Percentiles rank a stretch among this genome's conserved stretches.
Evolutionary conservation across 2,888 invertebrate species (phyloP).

Genomic region (Deilephila elpenor): DNA sequence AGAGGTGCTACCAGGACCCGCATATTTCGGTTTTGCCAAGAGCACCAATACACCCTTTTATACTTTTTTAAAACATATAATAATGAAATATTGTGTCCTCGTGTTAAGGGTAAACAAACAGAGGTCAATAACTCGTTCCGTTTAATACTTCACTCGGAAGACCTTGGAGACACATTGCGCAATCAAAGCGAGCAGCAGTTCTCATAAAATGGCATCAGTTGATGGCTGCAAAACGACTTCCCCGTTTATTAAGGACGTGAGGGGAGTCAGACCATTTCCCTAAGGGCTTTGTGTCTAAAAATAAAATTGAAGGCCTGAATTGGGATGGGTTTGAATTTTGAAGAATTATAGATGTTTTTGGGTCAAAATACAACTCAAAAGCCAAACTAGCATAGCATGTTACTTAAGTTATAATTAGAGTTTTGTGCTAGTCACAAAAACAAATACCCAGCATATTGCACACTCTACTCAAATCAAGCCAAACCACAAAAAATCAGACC

Average conservation of each 20-base stretch:
- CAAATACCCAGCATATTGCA: too few relatives aligned
- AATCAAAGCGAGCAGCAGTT: conserved; percentile 15
- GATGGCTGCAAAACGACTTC: conserved; percentile 10
- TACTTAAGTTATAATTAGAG: too few relatives aligned
- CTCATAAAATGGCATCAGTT: conserved; percentile 19
- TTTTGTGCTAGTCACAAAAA: too few relatives aligned
- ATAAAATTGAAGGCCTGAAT: conserved; percentile 13
- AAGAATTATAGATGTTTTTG: not conserved
- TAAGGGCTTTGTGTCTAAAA: not conserved
- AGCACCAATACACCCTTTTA: too few relatives aligned
- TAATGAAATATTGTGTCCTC: too few relatives aligned
- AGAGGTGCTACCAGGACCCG: too few relatives aligned
- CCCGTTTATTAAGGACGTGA: conserved; percentile 22
- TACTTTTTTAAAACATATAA: too few relatives aligned
- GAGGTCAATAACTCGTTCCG: not conserved
- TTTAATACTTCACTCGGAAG: not conserved
- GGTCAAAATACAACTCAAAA: not conserved
- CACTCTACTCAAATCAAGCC: not conserved
- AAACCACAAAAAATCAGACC: too few relatives aligned
- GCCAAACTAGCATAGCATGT: not conserved
- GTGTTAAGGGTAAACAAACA: too few relatives aligned
- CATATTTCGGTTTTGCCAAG: too few relatives aligned
- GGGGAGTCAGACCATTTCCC: conserved; percentile 15
- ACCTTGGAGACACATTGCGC: not conserved
- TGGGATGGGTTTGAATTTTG: not conserved